Conservation (phyloP, 2,888 invertebrate genomes). For the Unio delphinus region DNA sequence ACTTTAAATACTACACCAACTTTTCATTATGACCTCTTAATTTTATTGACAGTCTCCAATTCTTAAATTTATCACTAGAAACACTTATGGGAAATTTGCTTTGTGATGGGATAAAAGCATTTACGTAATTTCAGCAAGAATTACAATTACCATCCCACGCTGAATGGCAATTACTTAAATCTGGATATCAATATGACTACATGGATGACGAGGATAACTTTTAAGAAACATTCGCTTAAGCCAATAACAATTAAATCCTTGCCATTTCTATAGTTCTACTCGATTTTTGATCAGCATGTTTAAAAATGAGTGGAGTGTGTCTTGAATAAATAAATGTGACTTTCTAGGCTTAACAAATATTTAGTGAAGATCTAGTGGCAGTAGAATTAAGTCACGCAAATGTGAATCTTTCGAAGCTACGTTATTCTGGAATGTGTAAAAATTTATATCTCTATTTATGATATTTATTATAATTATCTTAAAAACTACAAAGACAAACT, state of each 20-base stretch:
- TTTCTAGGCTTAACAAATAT: too few relatives aligned
- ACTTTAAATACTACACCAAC: too few relatives aligned
- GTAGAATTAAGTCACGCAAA: too few relatives aligned
- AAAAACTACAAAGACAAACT: too few relatives aligned
- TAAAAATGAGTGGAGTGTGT: slow-evolving; percentile 47
- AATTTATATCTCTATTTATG: too few relatives aligned
- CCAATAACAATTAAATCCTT: slow-evolving; percentile 51
- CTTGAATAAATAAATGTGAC: slow-evolving; percentile 39
- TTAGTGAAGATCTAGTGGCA: too few relatives aligned
- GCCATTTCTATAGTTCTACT: slow-evolving; percentile 53
- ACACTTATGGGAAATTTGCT: slow-evolving; percentile 2
- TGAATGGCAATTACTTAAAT: slow-evolving; percentile 2
- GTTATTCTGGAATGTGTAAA: too few relatives aligned
- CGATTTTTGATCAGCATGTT: slow-evolving; percentile 59
- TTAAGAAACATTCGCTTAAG: slow-evolving; percentile 38
- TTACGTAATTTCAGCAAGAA: too few relatives aligned
- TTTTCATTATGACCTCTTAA: neutral
- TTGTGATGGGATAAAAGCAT: too few relatives aligned
- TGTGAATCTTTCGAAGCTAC: too few relatives aligned
- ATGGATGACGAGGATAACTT: neutral
- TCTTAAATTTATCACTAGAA: slow-evolving; percentile 2
- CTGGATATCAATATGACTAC: slow-evolving; percentile 6
- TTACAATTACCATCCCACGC: neutral
- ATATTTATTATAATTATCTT: too few relatives aligned
- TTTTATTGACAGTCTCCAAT: slow-evolving; percentile 4